Percentiles rank a stretch among this genome's conserved stretches.
phyloP scores from a whole-genome alignment of 1,140 invertebrate species.

The Wasmannia auropunctata region DNA sequence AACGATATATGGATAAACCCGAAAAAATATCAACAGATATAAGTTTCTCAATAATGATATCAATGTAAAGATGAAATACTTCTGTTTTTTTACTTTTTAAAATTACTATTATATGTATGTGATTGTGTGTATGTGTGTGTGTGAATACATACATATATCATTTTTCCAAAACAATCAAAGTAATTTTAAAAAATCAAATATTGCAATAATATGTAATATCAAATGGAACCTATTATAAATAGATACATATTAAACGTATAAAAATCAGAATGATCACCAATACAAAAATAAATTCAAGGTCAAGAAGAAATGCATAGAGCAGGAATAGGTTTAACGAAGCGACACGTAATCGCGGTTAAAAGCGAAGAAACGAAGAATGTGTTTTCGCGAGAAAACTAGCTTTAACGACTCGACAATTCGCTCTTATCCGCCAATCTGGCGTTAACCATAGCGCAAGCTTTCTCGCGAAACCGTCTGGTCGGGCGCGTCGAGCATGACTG shows the following conservation, averaged over 20 bases:
- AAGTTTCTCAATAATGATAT: not conserved
- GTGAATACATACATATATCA: not conserved
- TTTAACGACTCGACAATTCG: slow-evolving; percentile 73
- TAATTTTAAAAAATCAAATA: not conserved
- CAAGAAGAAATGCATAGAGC: not conserved
- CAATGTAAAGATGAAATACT: not conserved
- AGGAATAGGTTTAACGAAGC: not conserved
- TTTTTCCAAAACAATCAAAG: not conserved
- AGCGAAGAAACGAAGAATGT: slow-evolving; percentile 20
- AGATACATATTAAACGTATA: not conserved
- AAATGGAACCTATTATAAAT: not conserved
- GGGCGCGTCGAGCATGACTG: slow-evolving; percentile 77
- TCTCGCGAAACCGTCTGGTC: slow-evolving; percentile 69
- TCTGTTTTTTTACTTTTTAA: not conserved
- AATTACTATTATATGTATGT: not conserved
- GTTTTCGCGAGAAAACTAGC: slow-evolving; percentile 52
- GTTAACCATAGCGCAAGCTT: slow-evolving; percentile 38
- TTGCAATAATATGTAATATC: not conserved
- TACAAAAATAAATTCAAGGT: not conserved
- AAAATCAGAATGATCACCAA: not conserved
- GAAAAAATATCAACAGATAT: slow-evolving; percentile 14
- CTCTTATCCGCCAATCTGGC: slow-evolving; percentile 71
- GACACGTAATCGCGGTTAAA: not conserved
- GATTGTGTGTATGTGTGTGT: not conserved
- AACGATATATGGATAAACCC: slow-evolving; percentile 25